phyloP scores from a whole-genome alignment of 2,113 vertebrate genomes.

The Phoenicopterus ruber region DNA sequence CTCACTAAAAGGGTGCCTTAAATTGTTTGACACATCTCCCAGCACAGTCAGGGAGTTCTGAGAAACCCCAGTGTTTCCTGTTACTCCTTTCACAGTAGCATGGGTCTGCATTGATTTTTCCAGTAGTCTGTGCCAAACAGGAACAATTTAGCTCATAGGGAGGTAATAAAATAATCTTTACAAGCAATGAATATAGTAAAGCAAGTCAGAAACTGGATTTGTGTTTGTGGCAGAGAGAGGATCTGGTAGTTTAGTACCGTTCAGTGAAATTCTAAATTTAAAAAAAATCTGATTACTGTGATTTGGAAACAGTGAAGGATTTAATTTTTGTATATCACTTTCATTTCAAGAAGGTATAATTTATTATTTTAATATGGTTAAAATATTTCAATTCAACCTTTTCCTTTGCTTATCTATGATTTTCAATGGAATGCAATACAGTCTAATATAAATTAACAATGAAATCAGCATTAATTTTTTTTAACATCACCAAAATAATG shows the following conservation, averaged over 20 bases:
- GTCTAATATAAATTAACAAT: not conserved
- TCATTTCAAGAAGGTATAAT: not conserved
- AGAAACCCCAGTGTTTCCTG: slow-evolving; percentile 54
- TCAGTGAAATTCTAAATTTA: not conserved
- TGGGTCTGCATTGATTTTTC: slow-evolving; percentile 59
- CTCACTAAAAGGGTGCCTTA: slow-evolving; percentile 26
- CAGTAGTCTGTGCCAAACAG: slow-evolving; percentile 50
- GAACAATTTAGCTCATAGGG: slow-evolving; percentile 32
- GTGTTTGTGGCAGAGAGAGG: not conserved
- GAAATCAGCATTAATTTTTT: not conserved
- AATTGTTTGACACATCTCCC: slow-evolving; percentile 35
- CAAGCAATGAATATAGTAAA: not conserved
- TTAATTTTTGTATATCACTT: not conserved
- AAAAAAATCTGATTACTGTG: not conserved
- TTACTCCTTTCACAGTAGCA: slow-evolving; percentile 7
- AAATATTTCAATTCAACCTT: not conserved
- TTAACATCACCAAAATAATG: not conserved
- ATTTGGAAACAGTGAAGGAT: not conserved
- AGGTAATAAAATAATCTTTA: slow-evolving; percentile 53
- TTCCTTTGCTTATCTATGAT: not conserved
- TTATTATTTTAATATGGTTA: not conserved
- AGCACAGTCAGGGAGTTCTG: slow-evolving; percentile 36
- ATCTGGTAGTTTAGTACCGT: not conserved
- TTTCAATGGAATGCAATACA: not conserved
- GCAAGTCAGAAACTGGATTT: not conserved